Evolutionary conservation across 1,140 invertebrate genomes (phyloP).

Genomic region (Caenorhabditis inopinata): DNA sequence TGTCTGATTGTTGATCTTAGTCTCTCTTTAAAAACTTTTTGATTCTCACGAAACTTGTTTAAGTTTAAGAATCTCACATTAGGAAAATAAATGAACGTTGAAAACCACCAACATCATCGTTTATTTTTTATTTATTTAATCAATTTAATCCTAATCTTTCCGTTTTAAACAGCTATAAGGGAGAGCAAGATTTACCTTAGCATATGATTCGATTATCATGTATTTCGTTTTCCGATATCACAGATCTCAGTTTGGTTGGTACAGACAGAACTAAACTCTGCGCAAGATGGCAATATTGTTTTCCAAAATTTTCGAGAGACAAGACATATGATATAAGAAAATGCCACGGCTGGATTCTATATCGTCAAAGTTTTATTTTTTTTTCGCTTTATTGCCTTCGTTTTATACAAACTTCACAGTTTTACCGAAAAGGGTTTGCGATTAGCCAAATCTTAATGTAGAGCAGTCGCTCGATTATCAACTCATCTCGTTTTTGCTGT

Average conservation of each 20-base stretch:
- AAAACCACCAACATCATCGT: no score
- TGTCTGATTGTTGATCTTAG: neutral
- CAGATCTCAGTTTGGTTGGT: neutral
- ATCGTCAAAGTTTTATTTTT: neutral
- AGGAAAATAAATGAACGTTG: neutral
- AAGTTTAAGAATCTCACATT: neutral
- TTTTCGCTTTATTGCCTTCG: neutral
- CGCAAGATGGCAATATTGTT: neutral
- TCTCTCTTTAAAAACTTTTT: neutral
- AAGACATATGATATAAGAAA: constrained; percentile 20
- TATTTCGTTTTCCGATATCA: neutral
- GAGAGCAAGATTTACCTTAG: neutral
- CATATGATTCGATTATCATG: constrained; percentile 12
- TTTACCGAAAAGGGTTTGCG: neutral
- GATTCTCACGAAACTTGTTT: constrained; percentile 28
- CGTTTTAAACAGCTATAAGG: neutral
- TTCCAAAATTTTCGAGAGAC: constrained; percentile 22
- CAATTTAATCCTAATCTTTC: constrained; percentile 12
- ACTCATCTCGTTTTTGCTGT: neutral
- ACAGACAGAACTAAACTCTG: neutral
- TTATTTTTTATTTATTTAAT: no score
- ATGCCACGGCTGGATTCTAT: constrained; percentile 17
- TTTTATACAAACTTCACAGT: constrained; percentile 13
- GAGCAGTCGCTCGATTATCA: constrained; percentile 15
- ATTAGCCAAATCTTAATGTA: constrained; percentile 27